Conservation (phyloP, 2,888 invertebrate genomes). For the Nineta flava region DNA sequence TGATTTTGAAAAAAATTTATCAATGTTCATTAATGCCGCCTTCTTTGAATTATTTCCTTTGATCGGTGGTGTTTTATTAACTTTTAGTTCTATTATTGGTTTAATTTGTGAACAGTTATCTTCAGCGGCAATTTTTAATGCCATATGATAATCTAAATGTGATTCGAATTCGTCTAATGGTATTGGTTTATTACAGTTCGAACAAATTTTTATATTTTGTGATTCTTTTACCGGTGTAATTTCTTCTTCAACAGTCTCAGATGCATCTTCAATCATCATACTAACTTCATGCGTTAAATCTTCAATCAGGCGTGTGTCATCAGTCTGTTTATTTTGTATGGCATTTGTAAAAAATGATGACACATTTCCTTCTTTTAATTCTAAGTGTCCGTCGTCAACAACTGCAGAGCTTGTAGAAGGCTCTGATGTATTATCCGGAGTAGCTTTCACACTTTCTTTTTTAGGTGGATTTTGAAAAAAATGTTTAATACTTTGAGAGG, state of each 20-base stretch:
- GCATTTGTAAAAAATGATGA: constrained; percentile 1
- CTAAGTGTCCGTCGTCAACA: too few species aligned
- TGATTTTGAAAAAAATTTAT: constrained; percentile 8
- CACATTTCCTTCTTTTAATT: too few species aligned
- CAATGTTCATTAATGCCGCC: constrained; percentile 1
- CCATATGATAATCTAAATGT: constrained; percentile 75
- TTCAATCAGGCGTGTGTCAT: not conserved
- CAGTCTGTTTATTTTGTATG: not conserved
- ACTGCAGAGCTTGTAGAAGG: too few species aligned
- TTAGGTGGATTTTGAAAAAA: not conserved
- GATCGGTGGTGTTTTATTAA: constrained; percentile 13
- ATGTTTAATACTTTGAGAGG: not conserved
- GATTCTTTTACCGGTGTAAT: constrained; percentile 16
- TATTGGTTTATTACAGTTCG: constrained; percentile 50
- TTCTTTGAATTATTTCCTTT: constrained; percentile 20
- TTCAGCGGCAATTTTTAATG: constrained; percentile 27
- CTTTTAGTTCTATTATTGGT: constrained; percentile 13
- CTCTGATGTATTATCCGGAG: too few species aligned
- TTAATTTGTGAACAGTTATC: not conserved
- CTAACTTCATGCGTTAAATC: constrained; percentile 5
- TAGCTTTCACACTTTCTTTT: too few species aligned
- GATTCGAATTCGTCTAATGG: constrained; percentile 44
- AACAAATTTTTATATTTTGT: constrained; percentile 33
- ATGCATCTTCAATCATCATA: constrained; percentile 12
- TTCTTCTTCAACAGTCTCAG: constrained; percentile 10